Base-by-base conservation (phyloP, 64 coral and sea anemone species). In the Astreopora myriophthalma region DNA sequence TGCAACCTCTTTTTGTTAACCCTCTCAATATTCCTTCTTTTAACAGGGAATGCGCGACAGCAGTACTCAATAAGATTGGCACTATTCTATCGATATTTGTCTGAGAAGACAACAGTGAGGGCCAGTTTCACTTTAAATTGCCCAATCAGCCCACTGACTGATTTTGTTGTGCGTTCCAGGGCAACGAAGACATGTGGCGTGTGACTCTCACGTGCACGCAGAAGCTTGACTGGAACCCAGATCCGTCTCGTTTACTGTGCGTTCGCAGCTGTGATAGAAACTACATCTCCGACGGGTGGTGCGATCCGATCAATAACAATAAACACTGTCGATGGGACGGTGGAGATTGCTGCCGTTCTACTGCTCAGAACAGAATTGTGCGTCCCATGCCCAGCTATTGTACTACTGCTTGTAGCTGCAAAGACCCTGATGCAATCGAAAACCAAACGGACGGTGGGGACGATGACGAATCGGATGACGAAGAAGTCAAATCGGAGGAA, bases 271-370 rank as follows among this genome's bases (percentile, higher is more conserved):
- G 97, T 46, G 52, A 70, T 1, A 39, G 9, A 14, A 34, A 77
- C 5, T 63, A 69, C 22, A 44, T 99, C 4, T 68, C 32, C 0
- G 97, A 99, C 67, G 84, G 83, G 0, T 76, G 40, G 23, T 99
- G 97, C 28, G 94, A 96, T 63, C 17, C 6, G 1, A 7, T 5
- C 0, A 93, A 96, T 70, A 99, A 99, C 32, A 96, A 96, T 29
- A 65, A 86, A 51, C 94, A 99, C 74, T 99, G 97, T 72, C 67
- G 87, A 11, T 99, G 88, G 61, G 97, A 99, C 30, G 94, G 84
- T 28, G 97, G 97, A 10, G 97, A 99, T 74, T 99, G 97, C 63
- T 99, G 97, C 42, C 48, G 33, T 13, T 93, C 94, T 13, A 89
- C 89, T 1, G 2, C 77, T 1, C 85, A 46, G 26, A 31, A 87